Conservation (phyloP, 2,888 invertebrate species). For the Cremastinae sp. region DNA sequence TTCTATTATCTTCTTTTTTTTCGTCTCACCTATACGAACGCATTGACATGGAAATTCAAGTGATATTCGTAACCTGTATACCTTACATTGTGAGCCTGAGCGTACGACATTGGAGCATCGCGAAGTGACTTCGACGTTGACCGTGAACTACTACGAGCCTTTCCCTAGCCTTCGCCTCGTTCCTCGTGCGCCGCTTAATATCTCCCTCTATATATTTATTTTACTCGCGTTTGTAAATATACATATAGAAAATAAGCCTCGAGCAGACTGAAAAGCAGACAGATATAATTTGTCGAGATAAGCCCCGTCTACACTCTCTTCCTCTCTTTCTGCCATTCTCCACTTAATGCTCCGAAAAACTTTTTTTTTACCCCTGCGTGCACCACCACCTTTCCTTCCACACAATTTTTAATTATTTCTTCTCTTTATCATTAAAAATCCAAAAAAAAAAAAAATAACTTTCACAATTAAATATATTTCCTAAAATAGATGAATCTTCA, state of each 20-base stretch:
- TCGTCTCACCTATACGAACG: no score
- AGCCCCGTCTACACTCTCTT: conserved; percentile 12
- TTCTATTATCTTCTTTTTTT: no score
- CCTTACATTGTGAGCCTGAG: not conserved
- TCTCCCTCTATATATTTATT: conserved; percentile 34
- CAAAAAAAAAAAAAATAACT: no score
- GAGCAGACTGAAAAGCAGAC: conserved; percentile 51
- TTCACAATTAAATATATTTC: no score
- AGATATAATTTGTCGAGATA: conserved; percentile 62
- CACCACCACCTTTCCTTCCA: not conserved
- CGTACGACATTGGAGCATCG: conserved; percentile 47
- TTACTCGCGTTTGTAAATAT: conserved; percentile 26
- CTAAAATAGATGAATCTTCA: no score
- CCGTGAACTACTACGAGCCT: conserved; percentile 70
- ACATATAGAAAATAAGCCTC: conserved; percentile 36
- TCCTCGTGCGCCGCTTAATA: conserved; percentile 46
- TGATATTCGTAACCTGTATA: conserved; percentile 13
- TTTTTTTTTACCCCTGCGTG: not conserved
- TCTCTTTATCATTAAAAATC: no score
- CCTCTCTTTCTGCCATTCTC: conserved; percentile 4
- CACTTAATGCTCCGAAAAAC: not conserved
- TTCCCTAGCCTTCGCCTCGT: conserved; percentile 66
- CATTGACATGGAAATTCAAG: not conserved
- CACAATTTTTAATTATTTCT: not conserved
- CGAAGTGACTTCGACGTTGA: conserved; percentile 54